Evolutionary conservation across 2,888 invertebrate genomes (phyloP).

Genomic region (Pseudococcus viburni): DNA sequence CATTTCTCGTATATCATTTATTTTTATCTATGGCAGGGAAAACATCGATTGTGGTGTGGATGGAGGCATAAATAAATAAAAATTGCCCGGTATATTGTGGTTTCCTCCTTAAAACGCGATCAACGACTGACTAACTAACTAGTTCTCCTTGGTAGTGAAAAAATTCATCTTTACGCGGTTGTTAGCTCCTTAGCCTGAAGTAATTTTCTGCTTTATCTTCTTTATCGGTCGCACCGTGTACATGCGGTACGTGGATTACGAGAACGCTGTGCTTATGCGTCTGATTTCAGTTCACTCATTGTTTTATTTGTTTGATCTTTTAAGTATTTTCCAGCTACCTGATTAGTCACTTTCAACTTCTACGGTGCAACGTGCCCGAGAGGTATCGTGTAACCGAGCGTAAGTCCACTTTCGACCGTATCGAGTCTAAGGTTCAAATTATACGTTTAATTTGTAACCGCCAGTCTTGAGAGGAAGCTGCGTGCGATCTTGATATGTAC

Average conservation of each 20-base stretch:
- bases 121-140: conserved; percentile 46
- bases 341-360: conserved; percentile 60
- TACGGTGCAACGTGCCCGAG: conserved; percentile 11
- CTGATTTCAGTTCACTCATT: conserved; percentile 18
- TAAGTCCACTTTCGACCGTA: background rate
- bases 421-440: conserved; percentile 27
- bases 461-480: background rate
- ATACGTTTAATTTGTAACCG: conserved; percentile 56
- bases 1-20: background rate
- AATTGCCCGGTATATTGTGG: conserved; percentile 39
- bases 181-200: conserved; percentile 50
- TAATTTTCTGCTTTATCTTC: conserved; percentile 50
- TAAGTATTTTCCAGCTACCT: conserved; percentile 58
- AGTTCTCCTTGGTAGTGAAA: conserved; percentile 62
- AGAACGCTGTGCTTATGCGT: background rate
- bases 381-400: conserved; percentile 40
- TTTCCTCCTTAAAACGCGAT: conserved; percentile 41
- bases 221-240: background rate
- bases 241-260: background rate
- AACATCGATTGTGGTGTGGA: conserved; percentile 7
- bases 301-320: conserved; percentile 27
- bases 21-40: background rate
- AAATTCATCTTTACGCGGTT: conserved; percentile 62
- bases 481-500: background rate
- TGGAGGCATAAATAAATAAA: background rate